Percentiles rank a stretch among this genome's conserved stretches.
Evolutionary conservation across 2,113 vertebrate species (phyloP).

Genomic region (Thamnaconus septentrionalis): DNA sequence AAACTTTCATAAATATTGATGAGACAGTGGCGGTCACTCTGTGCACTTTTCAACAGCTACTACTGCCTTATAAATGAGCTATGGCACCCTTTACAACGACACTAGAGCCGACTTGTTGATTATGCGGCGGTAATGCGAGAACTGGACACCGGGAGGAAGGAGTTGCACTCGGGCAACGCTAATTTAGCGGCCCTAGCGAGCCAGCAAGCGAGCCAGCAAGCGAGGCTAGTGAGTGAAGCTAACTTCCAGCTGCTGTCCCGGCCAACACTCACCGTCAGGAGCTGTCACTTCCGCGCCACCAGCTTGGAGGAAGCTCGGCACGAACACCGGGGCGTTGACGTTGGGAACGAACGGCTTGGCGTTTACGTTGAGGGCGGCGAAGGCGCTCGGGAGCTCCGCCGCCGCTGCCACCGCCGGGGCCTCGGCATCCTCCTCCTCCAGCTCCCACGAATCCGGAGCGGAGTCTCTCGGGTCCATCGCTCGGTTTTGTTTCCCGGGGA

Average conservation of each 20-base stretch:
- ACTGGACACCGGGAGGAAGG: slow-evolving; percentile 9
- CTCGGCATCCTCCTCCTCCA: slow-evolving; percentile 91
- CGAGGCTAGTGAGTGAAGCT: slow-evolving; percentile 57
- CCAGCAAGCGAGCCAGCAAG: no score
- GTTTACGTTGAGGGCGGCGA: slow-evolving; percentile 93
- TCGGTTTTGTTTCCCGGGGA: slow-evolving; percentile 26
- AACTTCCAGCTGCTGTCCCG: slow-evolving; percentile 51
- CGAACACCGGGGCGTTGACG: slow-evolving; percentile 90
- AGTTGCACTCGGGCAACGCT: slow-evolving; percentile 44
- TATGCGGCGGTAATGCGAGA: slow-evolving; percentile 14
- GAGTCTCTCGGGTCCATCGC: slow-evolving; percentile 87
- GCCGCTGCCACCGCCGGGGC: slow-evolving; percentile 80
- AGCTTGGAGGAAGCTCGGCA: slow-evolving; percentile 84
- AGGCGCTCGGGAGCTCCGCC: slow-evolving; percentile 84
- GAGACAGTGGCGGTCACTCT: neutral
- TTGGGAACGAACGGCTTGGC: slow-evolving; percentile 96
- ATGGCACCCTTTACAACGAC: neutral
- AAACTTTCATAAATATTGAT: slow-evolving; percentile 41
- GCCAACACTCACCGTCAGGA: slow-evolving; percentile 55
- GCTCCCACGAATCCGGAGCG: slow-evolving; percentile 98
- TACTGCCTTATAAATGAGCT: neutral
- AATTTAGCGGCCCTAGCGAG: slow-evolving; percentile 62
- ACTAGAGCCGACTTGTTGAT: slow-evolving; percentile 48
- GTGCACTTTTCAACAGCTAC: neutral
- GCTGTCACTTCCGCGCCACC: slow-evolving; percentile 46